Evolutionary conservation across 2,888 invertebrate species (phyloP), one percentile per base, ranked within the genome.

Genomic region (Formica aserva): DNA sequence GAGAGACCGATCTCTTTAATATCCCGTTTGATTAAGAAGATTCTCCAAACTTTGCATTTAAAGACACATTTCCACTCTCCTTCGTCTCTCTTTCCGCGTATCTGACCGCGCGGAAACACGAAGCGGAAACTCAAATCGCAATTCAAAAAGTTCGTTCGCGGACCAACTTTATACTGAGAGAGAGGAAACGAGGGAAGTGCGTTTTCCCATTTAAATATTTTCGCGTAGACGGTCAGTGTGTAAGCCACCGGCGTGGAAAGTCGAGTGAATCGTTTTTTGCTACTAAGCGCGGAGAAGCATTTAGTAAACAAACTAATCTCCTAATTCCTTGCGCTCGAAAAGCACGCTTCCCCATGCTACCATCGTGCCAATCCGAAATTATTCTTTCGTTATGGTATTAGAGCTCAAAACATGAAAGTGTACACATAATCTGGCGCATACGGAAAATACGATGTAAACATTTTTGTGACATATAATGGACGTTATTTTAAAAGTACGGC

Each of bases 241-340:
- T 18, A 41, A 60, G 9, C 74, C 60, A 52, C 41, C 41, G n/a
- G 22, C 41, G 72, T 55, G 74, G 11, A 35, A 72, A 60, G 45
- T 38, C 35, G 45, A 29, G 35, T 45, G 72, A 78, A 71, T 72
- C 72, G 72, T 78, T 80, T 52, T 72, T 72, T 35, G 15, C 45
- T 35, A 26, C 26, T 72, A 65, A 60, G 29, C 55, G 67, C 52
- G 18, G n/a, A 38, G n/a, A 38, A 55, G 29, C 55, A 60, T 78
- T 78, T 78, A 60, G 72, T 78, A 78, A 72, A 26, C 60, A 78
- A 78, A 78, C 60, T 78, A 78, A 78, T 78, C 72, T 78, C 26
- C 60, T 72, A 45, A 72, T 78, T 78, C 78, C 26, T 60, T 38
- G 22, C 26, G 45, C 69, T 41, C 29, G 41, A 38, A 55, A 29